A percentile compares a stretch with the other conserved stretches of the same genome.
Conservation (phyloP, 2,113 vertebrate species). For the Ranitomeya imitator region DNA sequence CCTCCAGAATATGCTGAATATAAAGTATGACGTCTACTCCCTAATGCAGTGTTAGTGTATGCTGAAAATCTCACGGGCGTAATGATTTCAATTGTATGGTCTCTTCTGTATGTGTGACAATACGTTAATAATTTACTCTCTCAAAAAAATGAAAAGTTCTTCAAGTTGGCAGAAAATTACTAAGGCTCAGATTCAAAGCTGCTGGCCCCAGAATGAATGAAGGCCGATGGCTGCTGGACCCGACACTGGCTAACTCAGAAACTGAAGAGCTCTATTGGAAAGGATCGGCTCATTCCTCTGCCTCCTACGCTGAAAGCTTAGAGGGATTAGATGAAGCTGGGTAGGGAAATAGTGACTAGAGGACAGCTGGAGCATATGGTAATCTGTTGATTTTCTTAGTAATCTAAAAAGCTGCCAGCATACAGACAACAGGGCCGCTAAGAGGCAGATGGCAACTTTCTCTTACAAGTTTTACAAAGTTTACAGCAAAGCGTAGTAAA, state of each 20-base stretch:
- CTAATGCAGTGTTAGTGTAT: neutral
- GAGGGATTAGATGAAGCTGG: slow-evolving; percentile 49
- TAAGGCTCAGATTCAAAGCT: neutral
- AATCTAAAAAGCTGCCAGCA: slow-evolving; percentile 47
- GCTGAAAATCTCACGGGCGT: neutral
- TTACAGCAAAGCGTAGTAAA: slow-evolving; percentile 8
- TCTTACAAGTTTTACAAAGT: slow-evolving; percentile 16
- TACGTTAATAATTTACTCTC: neutral
- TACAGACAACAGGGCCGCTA: slow-evolving; percentile 14
- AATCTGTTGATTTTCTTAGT: slow-evolving; percentile 52
- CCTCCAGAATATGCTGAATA: neutral
- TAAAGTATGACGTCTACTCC: no score
- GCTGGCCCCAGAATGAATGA: slow-evolving; percentile 4
- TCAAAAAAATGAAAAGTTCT: neutral
- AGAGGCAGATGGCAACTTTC: slow-evolving; percentile 44
- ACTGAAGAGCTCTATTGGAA: slow-evolving; percentile 42
- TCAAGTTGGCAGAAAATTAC: neutral
- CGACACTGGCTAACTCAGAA: neutral
- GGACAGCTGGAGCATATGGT: slow-evolving; percentile 58
- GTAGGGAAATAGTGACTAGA: slow-evolving; percentile 47
- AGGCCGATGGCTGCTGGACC: slow-evolving; percentile 19
- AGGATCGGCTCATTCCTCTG: slow-evolving; percentile 47
- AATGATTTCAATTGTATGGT: neutral
- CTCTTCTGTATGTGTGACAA: neutral
- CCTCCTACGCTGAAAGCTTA: slow-evolving; percentile 52